Evolutionary conservation across 2,888 invertebrate species (phyloP).

Genomic region (Tromatobia lineatoria): DNA sequence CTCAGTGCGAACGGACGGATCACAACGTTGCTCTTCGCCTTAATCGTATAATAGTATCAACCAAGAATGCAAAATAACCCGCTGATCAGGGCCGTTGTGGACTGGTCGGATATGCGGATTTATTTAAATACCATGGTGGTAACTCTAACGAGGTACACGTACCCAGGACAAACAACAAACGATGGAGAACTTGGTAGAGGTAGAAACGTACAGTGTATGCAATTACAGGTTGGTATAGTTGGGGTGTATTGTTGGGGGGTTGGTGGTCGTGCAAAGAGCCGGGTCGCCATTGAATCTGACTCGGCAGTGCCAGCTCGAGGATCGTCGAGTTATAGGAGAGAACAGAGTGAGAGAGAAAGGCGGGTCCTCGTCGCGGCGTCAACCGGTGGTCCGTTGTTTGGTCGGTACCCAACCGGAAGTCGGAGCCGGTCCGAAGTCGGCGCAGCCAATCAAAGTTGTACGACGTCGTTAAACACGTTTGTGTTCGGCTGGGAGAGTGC

Average conservation of each 20-base stretch:
- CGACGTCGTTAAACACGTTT: constrained; percentile 74
- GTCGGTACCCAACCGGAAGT: constrained; percentile 60
- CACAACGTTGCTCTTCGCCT: too few relatives aligned
- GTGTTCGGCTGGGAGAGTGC: constrained; percentile 31
- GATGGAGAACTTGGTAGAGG: not conserved
- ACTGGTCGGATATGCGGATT: constrained; percentile 12
- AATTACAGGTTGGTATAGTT: constrained; percentile 29
- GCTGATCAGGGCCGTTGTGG: not conserved
- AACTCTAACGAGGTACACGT: constrained; percentile 22
- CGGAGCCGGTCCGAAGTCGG: constrained; percentile 71
- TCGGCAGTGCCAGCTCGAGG: constrained; percentile 15
- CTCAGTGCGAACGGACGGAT: too few relatives aligned
- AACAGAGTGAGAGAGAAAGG: constrained; percentile 15
- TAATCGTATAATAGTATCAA: not conserved
- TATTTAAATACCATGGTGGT: constrained; percentile 20
- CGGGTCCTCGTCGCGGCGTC: constrained; percentile 34
- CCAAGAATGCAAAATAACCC: not conserved
- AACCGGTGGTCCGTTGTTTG: constrained; percentile 67
- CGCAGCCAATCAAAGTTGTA: constrained; percentile 75
- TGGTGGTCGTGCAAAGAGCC: constrained; percentile 22
- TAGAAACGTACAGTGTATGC: constrained; percentile 3
- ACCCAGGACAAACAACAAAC: constrained; percentile 34
- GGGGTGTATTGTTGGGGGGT: constrained; percentile 29
- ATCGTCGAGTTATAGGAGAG: constrained; percentile 24
- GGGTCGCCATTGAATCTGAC: not conserved